Base-by-base conservation (phyloP, 2,888 invertebrate species). In the Dysmachus trigonus region DNA sequence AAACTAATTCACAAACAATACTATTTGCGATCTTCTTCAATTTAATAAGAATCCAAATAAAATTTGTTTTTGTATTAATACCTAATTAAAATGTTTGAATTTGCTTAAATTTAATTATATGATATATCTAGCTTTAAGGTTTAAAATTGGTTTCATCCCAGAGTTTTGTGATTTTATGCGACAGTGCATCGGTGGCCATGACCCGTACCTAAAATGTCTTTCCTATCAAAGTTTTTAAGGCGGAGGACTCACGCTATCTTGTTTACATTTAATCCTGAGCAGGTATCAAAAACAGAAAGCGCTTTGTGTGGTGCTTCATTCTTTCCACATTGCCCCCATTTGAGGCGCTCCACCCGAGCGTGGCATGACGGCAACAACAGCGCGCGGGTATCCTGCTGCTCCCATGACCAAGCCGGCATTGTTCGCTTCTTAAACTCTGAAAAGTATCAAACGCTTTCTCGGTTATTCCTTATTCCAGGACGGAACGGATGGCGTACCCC, bases 401-500 rank as follows among this genome's bases (percentile, higher is more conserved):
- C 2, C 83, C 83, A 83, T 83, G 83, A 38, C 41, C 83, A 53
- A 72, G 83, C 83, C 71, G 22, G 72, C 83, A 83, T 83, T 83
- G 83, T 83, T 83, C 83, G 83, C 47, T 72, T 83, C 83, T 83
- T 83, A 72, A 83, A 72, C 83, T 79, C 51, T 38, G 72, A 83
- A 72, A 72, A 83, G 72, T 72, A 83, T 83, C 83, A 83, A 83
- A 72, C 83, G 72, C 71, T 83, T 83, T 38, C 83, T 72, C 76
- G 53, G 76, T 74, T 76, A 85, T 77, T 84, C 76, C 62, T 81
- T 81, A 81, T 62, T 81, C 76, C 22, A 76, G 76, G 76, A 53
- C 27, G 30, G 47, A 85, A 47, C 38, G 85, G 41, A 86, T 86
- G 73, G 72, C n/a, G 79, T 85, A 76, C 86, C 74, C 84, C 62